Evolutionary conservation across 1,140 invertebrate species (phyloP), one percentile per base, ranked within the genome.

Genomic region (Rhyacophila brunnea): DNA sequence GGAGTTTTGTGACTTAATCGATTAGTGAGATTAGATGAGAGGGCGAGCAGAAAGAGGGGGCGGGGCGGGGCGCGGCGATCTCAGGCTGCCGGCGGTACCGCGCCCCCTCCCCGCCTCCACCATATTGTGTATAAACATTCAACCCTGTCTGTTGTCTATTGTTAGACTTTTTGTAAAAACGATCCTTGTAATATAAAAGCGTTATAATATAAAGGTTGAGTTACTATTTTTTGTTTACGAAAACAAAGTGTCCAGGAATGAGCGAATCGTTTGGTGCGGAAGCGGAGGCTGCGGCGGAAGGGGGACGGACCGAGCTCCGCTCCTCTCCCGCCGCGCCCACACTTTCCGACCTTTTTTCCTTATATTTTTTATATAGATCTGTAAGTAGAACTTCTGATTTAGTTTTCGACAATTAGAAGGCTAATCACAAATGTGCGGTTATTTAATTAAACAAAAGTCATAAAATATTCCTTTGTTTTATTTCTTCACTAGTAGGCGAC

Each of bases 381-480:
- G 59, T 65, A 65, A 65, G 63, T 65, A 65, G 63, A 65, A 57
- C 44, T 58, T 65, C 59, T 65, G 53, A 61, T 65, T 45, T 65
- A 65, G 59, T 61, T 61, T 61, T 48, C 28, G 28, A 48, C 55
- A 51, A 53, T 43, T 58, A 59, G 45, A 50, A 50, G 32, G 36
- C 47, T 51, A 52, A 62, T 38, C 57, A 54, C 38, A 45, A 47
- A 60, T 63, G 62, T 64, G 61, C 61, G 59, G 61, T 64, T 64
- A 64, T 64, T 61, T 61, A 65, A 64, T 49, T 57, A 57, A 57
- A 57, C 53, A 56, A 56, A 57, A 32, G 35, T 34, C 38, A 48
- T 40, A 35, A 32, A 11, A 43, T n/a, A 28, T 17, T 10, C 11
- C 14, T 23, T 19, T 49, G 43, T 48, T 57, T 57, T 49, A 49